Base-by-base conservation (phyloP, 64 coral and sea anemone genomes). In the Catalaphyllia jardinei region DNA sequence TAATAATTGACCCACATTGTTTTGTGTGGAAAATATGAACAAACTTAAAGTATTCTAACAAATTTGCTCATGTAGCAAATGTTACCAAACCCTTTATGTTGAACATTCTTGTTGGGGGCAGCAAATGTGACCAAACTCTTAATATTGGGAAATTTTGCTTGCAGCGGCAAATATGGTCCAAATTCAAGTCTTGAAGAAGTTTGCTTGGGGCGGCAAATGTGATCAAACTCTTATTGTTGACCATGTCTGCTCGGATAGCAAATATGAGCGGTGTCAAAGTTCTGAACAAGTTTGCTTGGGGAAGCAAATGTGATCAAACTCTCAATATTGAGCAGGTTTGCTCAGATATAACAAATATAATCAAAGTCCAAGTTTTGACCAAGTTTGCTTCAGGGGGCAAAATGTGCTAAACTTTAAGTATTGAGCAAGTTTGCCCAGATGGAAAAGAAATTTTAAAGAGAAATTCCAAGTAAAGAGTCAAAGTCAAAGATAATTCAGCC, bases 291-390 rank as follows among this genome's bases (percentile, higher is more conserved):
- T 72, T 72, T 72, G 13, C 20, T 24, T 72, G 13, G 69, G 69
- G 67, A 4, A 46, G 39, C 39, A 46, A 46, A 46, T 46, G 39
- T 46, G 39, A 46, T 46, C 39, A 46, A 46, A 46, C 39, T 46
- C 39, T 46, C 39, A 46, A 4, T 46, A 46, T 46, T 71, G 10
- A 71, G 22, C 67, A 25, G 67, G 67, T 71, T 25, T 71, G 67
- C 67, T 71, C 24, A 71, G 67, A 25, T 71, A 71, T 71, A 71
- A 28, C 67, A 71, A 71, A 71, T 28, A 71, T 11, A 71, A 22
- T 27, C 67, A 74, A 74, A 31, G 72, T 74, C 28, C 29, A 74
- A 74, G 28, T 74, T 74, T 33, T 74, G 72, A 74, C 22, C 72
- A 74, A 74, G 67, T 71, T 71, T 28, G 24, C 67, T 71, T 71